Evolutionary conservation across 1,140 invertebrate genomes (phyloP).

Genomic region (Cyclargus thomasi): DNA sequence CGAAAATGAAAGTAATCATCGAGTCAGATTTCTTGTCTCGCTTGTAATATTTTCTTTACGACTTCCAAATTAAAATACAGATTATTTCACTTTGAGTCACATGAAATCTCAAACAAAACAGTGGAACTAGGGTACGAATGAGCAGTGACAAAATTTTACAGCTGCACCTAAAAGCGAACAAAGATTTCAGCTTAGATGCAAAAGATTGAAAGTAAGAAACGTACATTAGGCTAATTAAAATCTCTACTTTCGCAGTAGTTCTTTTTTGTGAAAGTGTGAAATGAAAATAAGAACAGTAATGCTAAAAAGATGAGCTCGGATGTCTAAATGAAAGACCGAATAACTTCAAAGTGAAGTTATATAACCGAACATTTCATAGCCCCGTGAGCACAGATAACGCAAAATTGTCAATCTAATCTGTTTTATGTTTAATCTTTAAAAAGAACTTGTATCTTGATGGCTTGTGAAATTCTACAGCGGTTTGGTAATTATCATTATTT

Average conservation of each 20-base stretch:
- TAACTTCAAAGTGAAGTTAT: neutral
- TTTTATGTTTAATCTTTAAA: neutral
- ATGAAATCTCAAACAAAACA: neutral
- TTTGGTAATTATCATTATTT: neutral
- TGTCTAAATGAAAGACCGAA: neutral
- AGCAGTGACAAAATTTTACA: conserved; percentile 13
- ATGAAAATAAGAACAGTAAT: conserved; percentile 11
- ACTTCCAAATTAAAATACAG: neutral
- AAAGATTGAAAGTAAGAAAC: conserved; percentile 16
- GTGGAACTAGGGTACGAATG: conserved; percentile 2
- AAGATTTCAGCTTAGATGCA: conserved; percentile 13
- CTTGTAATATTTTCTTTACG: conserved; percentile 48
- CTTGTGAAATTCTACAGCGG: neutral
- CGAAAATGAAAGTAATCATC: conserved; percentile 68
- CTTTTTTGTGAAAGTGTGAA: conserved; percentile 16
- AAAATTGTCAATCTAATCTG: neutral
- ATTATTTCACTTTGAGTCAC: conserved; percentile 7
- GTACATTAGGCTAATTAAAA: conserved; percentile 18
- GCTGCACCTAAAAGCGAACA: neutral
- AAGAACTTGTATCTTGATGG: neutral
- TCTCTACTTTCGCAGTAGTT: conserved; percentile 8
- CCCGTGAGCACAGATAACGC: neutral
- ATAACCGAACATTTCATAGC: conserved; percentile 1
- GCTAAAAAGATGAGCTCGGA: conserved; percentile 14
- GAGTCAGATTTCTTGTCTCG: conserved; percentile 56